Evolutionary conservation across 2,888 invertebrate genomes (phyloP), one percentile per base, ranked within the genome.

Genomic region (Drosophila mimetica): DNA sequence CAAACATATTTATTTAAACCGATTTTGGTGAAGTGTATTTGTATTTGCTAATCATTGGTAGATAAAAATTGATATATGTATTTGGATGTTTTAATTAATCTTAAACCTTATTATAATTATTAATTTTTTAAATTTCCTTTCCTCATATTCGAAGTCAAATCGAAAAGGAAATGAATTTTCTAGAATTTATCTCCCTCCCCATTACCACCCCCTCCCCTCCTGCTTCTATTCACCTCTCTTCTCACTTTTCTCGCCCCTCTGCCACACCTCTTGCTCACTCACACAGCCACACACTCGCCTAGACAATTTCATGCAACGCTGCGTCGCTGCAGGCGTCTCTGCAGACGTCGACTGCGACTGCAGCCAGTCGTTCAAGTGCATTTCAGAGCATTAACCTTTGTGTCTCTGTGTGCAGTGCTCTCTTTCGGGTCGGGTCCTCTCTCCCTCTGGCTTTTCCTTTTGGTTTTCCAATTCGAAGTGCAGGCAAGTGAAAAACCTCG

Each of bases 281-380:
- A 41, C 71, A 37, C 69, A 60, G 13, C 14, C 41, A 47, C 61
- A 32, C 44, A 9, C 51, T 63, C 55, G 51, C 69, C 69, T 47
- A 60, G 60, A 73, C 60, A 52, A 73, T 69, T 73, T 73, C 74
- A 69, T 73, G 75, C 72, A 42, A 69, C 55, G 74, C 72, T 60
- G 69, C 59, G 47, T 4, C 53, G 37, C 59, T 48, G 52, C 9
- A 16, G 34, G 11, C 48, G 22, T 37, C 44, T 14, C 42, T 34
- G 67, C 47, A 34, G 25, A 20, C 46, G 32, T 13, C 59, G 25
- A 25, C 47, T 20, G 53, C 74, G 74, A 48, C 76, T 76, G 79
- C 71, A 86, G 87, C 90, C 83, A 89, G 90, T 90, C 90, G 89
- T 89, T 89, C 89, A 89, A 89, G 89, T 89, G 89, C 89, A 89